A percentile compares a stretch with the other conserved stretches of the same genome.
These are phyloP conservation scores for Ophiodon elongatus DNA, from an alignment of 2,113 vertebrate genomes.

Conservation along the genomic window DNA sequence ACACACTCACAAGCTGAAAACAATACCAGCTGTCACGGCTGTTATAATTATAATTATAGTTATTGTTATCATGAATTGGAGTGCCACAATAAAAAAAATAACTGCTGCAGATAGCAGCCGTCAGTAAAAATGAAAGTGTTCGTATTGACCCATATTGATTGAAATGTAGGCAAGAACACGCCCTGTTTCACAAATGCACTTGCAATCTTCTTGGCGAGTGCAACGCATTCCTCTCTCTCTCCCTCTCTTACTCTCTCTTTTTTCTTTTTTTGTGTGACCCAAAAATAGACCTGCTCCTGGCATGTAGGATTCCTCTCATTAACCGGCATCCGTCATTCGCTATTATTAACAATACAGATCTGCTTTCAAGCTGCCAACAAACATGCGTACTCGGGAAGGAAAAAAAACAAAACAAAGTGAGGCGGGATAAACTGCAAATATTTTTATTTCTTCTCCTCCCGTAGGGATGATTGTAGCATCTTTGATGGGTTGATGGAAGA, in stretches of 20 bases:
- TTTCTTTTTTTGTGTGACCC: constrained; percentile 50
- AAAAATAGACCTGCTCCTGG: constrained; percentile 69
- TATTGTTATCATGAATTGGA: neutral
- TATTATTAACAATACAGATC: constrained; percentile 67
- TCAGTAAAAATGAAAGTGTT: constrained; percentile 10
- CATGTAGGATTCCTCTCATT: constrained; percentile 71
- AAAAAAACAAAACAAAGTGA: neutral
- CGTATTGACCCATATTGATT: constrained; percentile 33
- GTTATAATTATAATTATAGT: neutral
- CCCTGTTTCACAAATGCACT: constrained; percentile 32
- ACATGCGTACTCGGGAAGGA: constrained; percentile 8
- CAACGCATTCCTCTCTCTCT: constrained; percentile 54
- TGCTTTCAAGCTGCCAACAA: constrained; percentile 48
- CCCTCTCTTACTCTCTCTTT: neutral
- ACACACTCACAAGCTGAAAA: neutral
- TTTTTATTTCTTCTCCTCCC: constrained; percentile 49
- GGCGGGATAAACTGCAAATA: neutral
- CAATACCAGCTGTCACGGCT: neutral
- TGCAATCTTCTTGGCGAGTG: constrained; percentile 53
- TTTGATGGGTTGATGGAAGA: constrained; percentile 99
- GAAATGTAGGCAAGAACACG: constrained; percentile 16
- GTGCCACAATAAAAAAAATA: neutral
- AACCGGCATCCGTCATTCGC: constrained; percentile 48
- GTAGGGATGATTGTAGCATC: constrained; percentile 97
- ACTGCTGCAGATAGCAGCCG: neutral